Evolutionary conservation across 1,140 invertebrate genomes (phyloP), one percentile per base, ranked within the genome.

Genomic region (Drosophila lacertosa): DNA sequence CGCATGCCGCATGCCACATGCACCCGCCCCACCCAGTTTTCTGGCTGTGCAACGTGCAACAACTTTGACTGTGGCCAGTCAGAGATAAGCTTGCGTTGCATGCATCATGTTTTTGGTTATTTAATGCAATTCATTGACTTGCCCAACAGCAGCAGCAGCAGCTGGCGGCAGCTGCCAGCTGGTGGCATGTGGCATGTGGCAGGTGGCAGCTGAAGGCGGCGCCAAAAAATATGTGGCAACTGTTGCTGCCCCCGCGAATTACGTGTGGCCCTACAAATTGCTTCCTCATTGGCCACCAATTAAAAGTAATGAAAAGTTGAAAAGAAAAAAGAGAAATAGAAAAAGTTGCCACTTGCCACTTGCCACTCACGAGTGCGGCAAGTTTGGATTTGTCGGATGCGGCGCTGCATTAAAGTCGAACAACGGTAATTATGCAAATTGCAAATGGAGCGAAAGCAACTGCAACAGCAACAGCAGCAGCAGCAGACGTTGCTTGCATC

Each of bases 341-440:
- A 65, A 80, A 47, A 68, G 66, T 65, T 33, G 35, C 33, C 50
- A 26, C 32, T 48, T 40, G 48, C 58, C 50, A 55, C 42, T 55
- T 64, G 66, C 60, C 54, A 59, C 64, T 50, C 55, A 59, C 55
- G 40, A 44, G 55, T 53, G 58, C 47, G 32, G 29, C 54, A 47
- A 16, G 26, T 74, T 72, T 69, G 71, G 42, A 78, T 69, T 66
- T 72, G 65, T 66, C 80, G 79, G 79, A 84, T 79, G 80, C 66
- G 71, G 76, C 35, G 37, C 69, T 73, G 82, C 74, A 86, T 86
- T 86, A 77, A 88, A 81, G 73, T 86, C 77, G 73, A 84, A 86
- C 82, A 86, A 86, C 82, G 82, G 82, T 86, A 88, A 86, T 86
- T 86, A 86, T 86, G 82, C 82, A 86, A 86, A 86, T 86, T 86